Conservation (phyloP, 2,888 invertebrate genomes). For the Bellardia pandia region DNA sequence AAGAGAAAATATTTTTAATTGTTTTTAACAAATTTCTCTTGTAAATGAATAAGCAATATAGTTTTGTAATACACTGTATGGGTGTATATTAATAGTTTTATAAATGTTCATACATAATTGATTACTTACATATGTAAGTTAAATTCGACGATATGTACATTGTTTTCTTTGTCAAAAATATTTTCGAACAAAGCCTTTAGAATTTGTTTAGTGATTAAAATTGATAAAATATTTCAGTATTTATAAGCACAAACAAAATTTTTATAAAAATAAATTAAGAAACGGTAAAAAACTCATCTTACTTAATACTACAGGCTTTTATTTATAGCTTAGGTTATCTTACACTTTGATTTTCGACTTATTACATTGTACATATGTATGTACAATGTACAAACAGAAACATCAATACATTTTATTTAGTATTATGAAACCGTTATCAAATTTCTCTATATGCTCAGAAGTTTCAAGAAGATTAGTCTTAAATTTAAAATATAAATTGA, state of each 20-base stretch:
- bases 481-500: too few species aligned
- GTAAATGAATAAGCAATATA: too few species aligned
- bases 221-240: not conserved
- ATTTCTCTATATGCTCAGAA: too few species aligned
- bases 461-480: too few species aligned
- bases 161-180: not conserved
- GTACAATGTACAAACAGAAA: too few species aligned
- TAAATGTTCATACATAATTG: not conserved
- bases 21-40: too few species aligned
- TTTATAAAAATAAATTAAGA: not conserved
- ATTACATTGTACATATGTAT: not conserved
- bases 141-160: not conserved
- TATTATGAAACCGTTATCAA: too few species aligned
- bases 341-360: not conserved
- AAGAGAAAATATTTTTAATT: too few species aligned
- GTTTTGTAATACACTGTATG: too few species aligned
- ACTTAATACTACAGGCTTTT: not conserved
- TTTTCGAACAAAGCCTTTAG: not conserved
- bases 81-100: not conserved
- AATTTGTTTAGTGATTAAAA: conserved; percentile 9
- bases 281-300: not conserved
- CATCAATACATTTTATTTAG: too few species aligned
- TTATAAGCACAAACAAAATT: not conserved
- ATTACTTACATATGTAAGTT: not conserved
- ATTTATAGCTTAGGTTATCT: not conserved